Evolutionary conservation across 2,888 invertebrate species (phyloP).

Genomic region (Nemapogon koenigi): DNA sequence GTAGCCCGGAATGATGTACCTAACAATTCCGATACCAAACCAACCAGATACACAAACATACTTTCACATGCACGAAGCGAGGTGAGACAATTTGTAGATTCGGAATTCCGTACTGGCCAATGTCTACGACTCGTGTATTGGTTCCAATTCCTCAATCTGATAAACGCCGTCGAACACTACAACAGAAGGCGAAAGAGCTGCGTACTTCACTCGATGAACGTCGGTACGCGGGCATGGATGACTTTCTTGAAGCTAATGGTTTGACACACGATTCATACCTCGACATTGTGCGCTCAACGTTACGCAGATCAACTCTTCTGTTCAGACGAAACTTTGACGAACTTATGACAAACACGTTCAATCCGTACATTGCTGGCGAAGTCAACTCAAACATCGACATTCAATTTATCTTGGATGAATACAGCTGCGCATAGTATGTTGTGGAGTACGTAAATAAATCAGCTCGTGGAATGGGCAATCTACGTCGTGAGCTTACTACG

Average conservation of each 20-base stretch:
- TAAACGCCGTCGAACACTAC: conserved; percentile 21
- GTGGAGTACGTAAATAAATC: conserved; percentile 38
- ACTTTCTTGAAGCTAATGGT: conserved; percentile 22
- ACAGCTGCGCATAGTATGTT: conserved; percentile 35
- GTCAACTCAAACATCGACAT: conserved; percentile 24
- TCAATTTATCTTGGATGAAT: conserved; percentile 33
- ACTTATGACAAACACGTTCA: conserved; percentile 29
- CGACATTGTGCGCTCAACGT: conserved; percentile 10
- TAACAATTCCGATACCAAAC: conserved; percentile 15
- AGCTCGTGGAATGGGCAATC: conserved; percentile 24
- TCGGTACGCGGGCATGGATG: conserved; percentile 23
- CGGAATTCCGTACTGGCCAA: conserved; percentile 27
- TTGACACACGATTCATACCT: conserved; percentile 18
- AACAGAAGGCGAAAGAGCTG: conserved; percentile 22
- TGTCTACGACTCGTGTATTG: conserved; percentile 23
- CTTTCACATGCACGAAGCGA: conserved; percentile 25
- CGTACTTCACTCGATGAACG: conserved; percentile 21
- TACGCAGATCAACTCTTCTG: conserved; percentile 9
- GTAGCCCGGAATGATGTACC: conserved; percentile 23
- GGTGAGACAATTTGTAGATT: conserved; percentile 24
- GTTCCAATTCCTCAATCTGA: conserved; percentile 25
- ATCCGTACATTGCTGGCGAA: conserved; percentile 26
- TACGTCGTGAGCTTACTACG: conserved; percentile 23
- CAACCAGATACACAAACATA: conserved; percentile 24
- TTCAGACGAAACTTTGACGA: conserved; percentile 25